These are phyloP conservation scores for Sander lucioperca DNA, from an alignment of 2,113 vertebrate genomes.

Conservation along the genomic window DNA sequence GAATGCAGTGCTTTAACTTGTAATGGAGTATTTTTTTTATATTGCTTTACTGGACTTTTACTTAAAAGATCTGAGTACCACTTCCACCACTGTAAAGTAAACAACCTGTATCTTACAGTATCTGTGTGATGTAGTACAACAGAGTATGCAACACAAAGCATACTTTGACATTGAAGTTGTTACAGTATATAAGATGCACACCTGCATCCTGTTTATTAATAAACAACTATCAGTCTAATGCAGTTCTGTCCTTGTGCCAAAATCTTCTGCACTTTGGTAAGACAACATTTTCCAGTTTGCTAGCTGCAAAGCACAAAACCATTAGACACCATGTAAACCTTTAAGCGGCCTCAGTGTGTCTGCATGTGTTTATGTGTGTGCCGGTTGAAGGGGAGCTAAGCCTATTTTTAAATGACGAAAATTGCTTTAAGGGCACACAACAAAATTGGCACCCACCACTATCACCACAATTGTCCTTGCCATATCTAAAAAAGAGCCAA, in stretches of 20 bases:
- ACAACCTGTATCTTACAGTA: too few species aligned
- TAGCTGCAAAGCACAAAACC: slow-evolving; percentile 19
- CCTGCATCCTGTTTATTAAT: too few species aligned
- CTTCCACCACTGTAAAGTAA: too few species aligned
- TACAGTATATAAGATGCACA: too few species aligned
- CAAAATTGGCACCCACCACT: slow-evolving; percentile 61
- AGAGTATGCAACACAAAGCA: too few species aligned
- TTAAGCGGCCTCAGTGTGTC: slow-evolving; percentile 24
- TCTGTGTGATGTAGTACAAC: too few species aligned
- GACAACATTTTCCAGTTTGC: not conserved
- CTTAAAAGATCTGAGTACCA: not conserved
- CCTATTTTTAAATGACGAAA: slow-evolving; percentile 70
- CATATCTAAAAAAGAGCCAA: slow-evolving; percentile 62
- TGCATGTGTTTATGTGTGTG: slow-evolving; percentile 26
- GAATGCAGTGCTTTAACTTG: not conserved
- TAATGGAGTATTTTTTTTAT: not conserved
- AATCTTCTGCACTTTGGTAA: slow-evolving; percentile 7
- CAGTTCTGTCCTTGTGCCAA: not conserved
- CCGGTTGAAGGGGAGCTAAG: slow-evolving; percentile 30
- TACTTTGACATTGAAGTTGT: too few species aligned
- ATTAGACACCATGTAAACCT: slow-evolving; percentile 39
- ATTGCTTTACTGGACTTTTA: not conserved
- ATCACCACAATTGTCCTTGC: slow-evolving; percentile 63
- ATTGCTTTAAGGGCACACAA: slow-evolving; percentile 69
- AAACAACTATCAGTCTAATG: not conserved